Evolutionary conservation across 2,888 invertebrate species (phyloP).

Genomic region (Bombyx huttoni): DNA sequence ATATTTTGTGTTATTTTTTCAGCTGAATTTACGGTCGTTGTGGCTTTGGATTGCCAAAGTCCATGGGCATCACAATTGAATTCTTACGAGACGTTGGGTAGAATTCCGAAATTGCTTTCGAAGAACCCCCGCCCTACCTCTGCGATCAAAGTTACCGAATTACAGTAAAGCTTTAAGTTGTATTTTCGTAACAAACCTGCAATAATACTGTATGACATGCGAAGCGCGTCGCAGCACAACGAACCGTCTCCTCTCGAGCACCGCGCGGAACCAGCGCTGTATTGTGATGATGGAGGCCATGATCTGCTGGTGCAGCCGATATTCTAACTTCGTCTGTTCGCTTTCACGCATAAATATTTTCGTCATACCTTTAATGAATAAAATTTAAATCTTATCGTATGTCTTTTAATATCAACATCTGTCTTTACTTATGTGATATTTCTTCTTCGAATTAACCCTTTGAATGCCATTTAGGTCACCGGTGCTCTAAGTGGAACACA

Average conservation of each 20-base stretch:
- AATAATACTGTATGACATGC: constrained; percentile 78
- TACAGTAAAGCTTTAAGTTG: too few relatives aligned
- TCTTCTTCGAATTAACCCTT: too few relatives aligned
- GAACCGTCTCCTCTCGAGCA: constrained; percentile 84
- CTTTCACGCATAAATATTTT: constrained; percentile 96
- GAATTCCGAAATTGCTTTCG: too few relatives aligned
- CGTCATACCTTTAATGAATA: constrained; percentile 70
- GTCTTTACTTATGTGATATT: neutral
- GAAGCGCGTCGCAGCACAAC: constrained; percentile 81
- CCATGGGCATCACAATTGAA: too few relatives aligned
- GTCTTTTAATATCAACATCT: neutral
- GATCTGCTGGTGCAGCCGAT: constrained; percentile 92
- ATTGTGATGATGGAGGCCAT: constrained; percentile 93
- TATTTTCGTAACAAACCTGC: constrained; percentile 35
- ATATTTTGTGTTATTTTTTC: too few relatives aligned
- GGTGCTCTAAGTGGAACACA: too few relatives aligned
- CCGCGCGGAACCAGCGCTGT: constrained; percentile 91
- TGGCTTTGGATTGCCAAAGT: too few relatives aligned
- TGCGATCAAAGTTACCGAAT: too few relatives aligned
- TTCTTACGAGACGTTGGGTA: too few relatives aligned
- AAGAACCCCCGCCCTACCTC: too few relatives aligned
- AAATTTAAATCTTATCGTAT: neutral
- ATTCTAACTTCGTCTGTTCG: constrained; percentile 93
- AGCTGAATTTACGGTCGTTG: too few relatives aligned
- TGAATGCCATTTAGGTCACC: too few relatives aligned